Evolutionary conservation across 2,797 vertebrate species (phyloP).

Genomic region (Pseudocheirus occidentalis): DNA sequence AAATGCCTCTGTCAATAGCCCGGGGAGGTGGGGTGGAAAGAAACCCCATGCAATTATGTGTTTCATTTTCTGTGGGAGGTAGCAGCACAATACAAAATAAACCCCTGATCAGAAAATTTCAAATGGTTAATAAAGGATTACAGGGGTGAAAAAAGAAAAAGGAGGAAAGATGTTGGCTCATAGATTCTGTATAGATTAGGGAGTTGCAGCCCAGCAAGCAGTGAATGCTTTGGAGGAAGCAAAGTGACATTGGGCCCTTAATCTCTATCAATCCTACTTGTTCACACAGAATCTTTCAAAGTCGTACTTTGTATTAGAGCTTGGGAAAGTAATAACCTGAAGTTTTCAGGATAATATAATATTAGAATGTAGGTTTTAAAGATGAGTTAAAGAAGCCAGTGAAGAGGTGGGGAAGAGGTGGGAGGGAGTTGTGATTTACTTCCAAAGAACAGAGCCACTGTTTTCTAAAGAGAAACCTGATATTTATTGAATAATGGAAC

Average conservation of each 20-base stretch:
- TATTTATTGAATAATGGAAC: slow-evolving; percentile 61
- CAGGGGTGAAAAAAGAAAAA: slow-evolving; percentile 44
- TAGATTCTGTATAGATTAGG: slow-evolving; percentile 13
- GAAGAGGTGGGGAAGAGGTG: neutral
- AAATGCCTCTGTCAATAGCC: slow-evolving; percentile 52
- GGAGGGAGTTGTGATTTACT: slow-evolving; percentile 46
- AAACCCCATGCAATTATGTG: neutral
- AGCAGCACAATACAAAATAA: slow-evolving; percentile 48
- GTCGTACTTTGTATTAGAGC: slow-evolving; percentile 46
- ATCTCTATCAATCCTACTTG: slow-evolving; percentile 48
- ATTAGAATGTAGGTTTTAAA: slow-evolving; percentile 54
- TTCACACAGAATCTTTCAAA: slow-evolving; percentile 59
- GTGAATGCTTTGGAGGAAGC: slow-evolving; percentile 43
- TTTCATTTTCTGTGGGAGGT: neutral
- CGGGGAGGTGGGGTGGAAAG: neutral
- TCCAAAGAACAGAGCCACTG: slow-evolving; percentile 54
- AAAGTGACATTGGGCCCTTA: slow-evolving; percentile 42
- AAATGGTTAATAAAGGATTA: slow-evolving; percentile 28
- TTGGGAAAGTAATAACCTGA: slow-evolving; percentile 38
- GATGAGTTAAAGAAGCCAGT: slow-evolving; percentile 51
- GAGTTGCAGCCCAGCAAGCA: slow-evolving; percentile 18
- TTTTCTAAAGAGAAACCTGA: slow-evolving; percentile 52
- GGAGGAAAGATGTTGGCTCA: slow-evolving; percentile 42
- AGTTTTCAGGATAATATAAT: slow-evolving; percentile 53
- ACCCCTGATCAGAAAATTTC: slow-evolving; percentile 36